Evolutionary conservation across 2,113 vertebrate genomes (phyloP).

Genomic region (Xenopus borealis): DNA sequence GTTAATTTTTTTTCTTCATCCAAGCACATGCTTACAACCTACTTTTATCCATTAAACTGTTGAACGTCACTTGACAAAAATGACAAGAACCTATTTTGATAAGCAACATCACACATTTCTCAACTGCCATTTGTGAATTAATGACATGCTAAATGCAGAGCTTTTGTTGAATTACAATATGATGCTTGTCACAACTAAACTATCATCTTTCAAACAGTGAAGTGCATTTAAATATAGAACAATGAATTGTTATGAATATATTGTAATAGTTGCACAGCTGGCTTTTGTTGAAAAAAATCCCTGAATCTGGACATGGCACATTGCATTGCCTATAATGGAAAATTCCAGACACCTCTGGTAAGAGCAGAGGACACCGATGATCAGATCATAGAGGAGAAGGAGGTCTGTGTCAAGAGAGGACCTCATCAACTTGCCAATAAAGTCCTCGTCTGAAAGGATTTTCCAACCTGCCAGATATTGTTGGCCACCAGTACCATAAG

Average conservation of each 20-base stretch:
- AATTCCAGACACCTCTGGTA: no score
- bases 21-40: slow-evolving; percentile 10
- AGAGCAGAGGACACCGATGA: no score
- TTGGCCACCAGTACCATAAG: no score
- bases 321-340: no score
- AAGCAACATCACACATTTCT: slow-evolving; percentile 31
- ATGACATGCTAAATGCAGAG: slow-evolving; percentile 39
- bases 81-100: slow-evolving; percentile 33
- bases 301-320: no score
- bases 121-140: slow-evolving; percentile 39
- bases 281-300: no score
- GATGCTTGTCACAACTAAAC: slow-evolving; percentile 45
- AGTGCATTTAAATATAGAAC: background rate
- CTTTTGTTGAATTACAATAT: slow-evolving; percentile 41
- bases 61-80: slow-evolving; percentile 33
- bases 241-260: background rate
- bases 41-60: slow-evolving; percentile 34
- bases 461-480: no score
- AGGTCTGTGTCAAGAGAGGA: no score
- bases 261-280: background rate
- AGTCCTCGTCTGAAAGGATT: no score
- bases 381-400: no score
- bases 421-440: no score
- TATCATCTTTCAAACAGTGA: slow-evolving; percentile 35
- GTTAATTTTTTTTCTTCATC: background rate